Conservation (phyloP, 2,113 vertebrate species). For the Hystrix brachyura region DNA sequence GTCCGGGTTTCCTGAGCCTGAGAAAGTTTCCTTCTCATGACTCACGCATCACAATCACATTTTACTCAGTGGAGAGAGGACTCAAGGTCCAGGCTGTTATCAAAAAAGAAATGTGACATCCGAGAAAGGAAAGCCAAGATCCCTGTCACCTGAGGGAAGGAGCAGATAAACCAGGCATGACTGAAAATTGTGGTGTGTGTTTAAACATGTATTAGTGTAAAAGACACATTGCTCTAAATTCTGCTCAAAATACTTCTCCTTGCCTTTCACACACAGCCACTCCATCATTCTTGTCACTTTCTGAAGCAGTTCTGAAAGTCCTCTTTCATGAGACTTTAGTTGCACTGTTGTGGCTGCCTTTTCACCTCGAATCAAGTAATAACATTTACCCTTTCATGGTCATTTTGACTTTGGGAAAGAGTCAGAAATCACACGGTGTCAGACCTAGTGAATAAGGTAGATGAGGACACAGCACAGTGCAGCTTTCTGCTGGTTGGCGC, state of each 20-base stretch:
- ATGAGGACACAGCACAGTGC: too few species aligned
- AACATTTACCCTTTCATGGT: not conserved
- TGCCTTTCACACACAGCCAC: not conserved
- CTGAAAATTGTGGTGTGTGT: not conserved
- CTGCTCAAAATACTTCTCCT: not conserved
- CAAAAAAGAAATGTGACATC: not conserved
- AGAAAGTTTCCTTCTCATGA: not conserved
- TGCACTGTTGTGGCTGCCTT: not conserved
- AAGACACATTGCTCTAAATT: not conserved
- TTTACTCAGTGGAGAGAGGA: not conserved
- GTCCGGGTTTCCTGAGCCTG: not conserved
- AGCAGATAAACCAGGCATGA: not conserved
- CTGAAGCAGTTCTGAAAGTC: not conserved
- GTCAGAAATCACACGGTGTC: too few species aligned
- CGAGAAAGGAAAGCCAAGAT: not conserved
- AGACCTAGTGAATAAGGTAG: too few species aligned
- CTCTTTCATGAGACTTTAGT: not conserved
- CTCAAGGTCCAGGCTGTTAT: not conserved
- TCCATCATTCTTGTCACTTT: not conserved
- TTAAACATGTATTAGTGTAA: not conserved
- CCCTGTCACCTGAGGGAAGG: not conserved
- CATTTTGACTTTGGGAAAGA: not conserved
- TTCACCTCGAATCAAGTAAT: not conserved
- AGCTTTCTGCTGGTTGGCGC: too few species aligned
- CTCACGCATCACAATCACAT: not conserved